A percentile compares a stretch with the other conserved stretches of the same genome.
Conservation (phyloP, 2,797 vertebrate genomes). For the Sebastes goodei region DNA sequence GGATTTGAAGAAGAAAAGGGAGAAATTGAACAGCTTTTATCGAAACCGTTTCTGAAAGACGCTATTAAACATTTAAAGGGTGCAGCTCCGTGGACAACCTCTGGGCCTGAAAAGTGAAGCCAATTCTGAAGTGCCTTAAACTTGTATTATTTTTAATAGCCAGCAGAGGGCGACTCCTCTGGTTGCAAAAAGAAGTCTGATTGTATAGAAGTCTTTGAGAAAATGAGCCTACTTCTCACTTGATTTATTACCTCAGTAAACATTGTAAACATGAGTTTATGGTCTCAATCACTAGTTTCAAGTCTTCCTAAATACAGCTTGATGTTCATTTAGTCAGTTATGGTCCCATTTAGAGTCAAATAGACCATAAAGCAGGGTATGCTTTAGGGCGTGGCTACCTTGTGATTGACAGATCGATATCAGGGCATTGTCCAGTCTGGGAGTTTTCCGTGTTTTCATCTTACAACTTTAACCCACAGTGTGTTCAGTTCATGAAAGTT, state of each 20-base stretch:
- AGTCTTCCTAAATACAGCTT: not conserved
- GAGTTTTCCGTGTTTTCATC: not conserved
- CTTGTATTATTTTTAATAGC: accelerated
- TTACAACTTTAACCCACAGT: not conserved
- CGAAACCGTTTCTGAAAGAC: not conserved
- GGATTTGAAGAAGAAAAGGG: not conserved
- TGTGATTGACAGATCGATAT: not conserved
- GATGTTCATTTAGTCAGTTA: not conserved
- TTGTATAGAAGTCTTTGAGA: not conserved
- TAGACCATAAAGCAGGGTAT: not conserved
- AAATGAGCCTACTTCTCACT: not conserved
- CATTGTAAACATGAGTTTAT: not conserved
- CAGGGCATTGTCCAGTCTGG: not conserved
- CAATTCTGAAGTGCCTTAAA: not conserved
- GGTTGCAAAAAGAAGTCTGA: not conserved
- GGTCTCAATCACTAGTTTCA: not conserved
- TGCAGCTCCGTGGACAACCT: not conserved
- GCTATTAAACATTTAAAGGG: conserved; percentile 37
- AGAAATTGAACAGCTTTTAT: not conserved
- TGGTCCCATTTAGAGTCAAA: not conserved
- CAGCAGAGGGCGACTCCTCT: not conserved
- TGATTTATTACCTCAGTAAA: not conserved
- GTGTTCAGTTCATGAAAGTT: not conserved
- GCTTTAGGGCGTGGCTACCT: not conserved
- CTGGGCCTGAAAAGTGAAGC: not conserved